These are phyloP conservation scores for Latrodectus geometricus DNA, from an alignment of 1,140 invertebrate species.

Conservation along the genomic window DNA sequence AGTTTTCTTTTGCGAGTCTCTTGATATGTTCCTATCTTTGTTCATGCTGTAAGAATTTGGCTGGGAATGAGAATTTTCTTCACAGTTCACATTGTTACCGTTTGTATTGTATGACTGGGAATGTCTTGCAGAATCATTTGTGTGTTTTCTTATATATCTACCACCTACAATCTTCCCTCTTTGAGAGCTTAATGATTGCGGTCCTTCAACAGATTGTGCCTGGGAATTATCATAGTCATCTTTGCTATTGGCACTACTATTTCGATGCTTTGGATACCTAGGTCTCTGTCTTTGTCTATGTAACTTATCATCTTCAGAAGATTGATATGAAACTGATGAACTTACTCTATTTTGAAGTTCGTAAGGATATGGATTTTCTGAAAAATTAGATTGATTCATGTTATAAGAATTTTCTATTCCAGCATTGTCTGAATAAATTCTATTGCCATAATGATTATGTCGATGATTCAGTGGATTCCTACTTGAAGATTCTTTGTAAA, in stretches of 20 bases:
- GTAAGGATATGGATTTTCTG: background rate
- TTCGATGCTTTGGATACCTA: background rate
- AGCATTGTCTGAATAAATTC: too few species aligned
- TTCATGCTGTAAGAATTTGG: background rate
- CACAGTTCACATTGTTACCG: background rate
- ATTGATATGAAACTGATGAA: too few species aligned
- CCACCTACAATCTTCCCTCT: constrained; percentile 40
- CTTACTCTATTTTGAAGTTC: too few species aligned
- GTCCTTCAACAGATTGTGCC: background rate
- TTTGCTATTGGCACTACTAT: background rate
- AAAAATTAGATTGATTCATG: background rate
- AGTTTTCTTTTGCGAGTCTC: background rate
- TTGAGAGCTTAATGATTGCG: background rate
- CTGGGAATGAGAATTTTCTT: background rate
- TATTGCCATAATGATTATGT: background rate
- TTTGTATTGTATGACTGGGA: background rate
- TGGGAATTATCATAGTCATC: background rate
- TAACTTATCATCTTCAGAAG: too few species aligned
- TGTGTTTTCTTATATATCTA: constrained; percentile 44
- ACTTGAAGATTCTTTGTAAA: background rate
- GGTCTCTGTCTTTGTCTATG: too few species aligned
- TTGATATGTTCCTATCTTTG: background rate
- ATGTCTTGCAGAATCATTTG: constrained; percentile 1
- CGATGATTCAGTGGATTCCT: background rate
- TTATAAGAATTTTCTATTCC: too few species aligned